A percentile compares a stretch with the other conserved stretches of the same genome.
These are phyloP conservation scores for Lophotis ruficrista DNA, from an alignment of 2,113 vertebrate genomes.

Conservation along the genomic window DNA sequence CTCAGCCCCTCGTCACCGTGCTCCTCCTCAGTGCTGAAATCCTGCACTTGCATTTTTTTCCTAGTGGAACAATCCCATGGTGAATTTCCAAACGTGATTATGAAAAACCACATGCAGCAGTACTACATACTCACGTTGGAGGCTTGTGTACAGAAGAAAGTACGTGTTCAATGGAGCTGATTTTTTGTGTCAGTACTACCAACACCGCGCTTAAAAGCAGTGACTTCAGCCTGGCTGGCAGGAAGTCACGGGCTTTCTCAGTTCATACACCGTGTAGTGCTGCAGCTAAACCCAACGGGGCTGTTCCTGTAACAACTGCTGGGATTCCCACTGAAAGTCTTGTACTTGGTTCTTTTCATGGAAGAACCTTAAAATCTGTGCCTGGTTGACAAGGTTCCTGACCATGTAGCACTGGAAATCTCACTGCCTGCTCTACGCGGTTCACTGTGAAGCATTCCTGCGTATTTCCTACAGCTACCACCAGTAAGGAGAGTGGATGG, in stretches of 20 bases:
- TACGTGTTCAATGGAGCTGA: neutral
- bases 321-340: neutral
- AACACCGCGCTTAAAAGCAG: neutral
- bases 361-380: neutral
- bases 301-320: rapidly evolving
- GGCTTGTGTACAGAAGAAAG: neutral
- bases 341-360: neutral
- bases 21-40: neutral
- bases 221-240: neutral
- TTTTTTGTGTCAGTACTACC: neutral
- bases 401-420: rapidly evolving
- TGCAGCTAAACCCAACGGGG: neutral
- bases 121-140: neutral
- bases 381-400: neutral
- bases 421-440: neutral
- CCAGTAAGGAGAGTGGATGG: too few species aligned
- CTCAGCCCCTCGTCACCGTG: neutral
- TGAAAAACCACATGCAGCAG: neutral
- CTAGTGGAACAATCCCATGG: neutral
- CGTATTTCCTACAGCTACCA: rapidly evolving
- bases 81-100: neutral
- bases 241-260: neutral
- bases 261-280: neutral
- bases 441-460: neutral
- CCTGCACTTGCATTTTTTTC: neutral